Conservation (phyloP, 35 echinoderm and acorn worm species). For the Strongylocentrotus purpuratus region DNA sequence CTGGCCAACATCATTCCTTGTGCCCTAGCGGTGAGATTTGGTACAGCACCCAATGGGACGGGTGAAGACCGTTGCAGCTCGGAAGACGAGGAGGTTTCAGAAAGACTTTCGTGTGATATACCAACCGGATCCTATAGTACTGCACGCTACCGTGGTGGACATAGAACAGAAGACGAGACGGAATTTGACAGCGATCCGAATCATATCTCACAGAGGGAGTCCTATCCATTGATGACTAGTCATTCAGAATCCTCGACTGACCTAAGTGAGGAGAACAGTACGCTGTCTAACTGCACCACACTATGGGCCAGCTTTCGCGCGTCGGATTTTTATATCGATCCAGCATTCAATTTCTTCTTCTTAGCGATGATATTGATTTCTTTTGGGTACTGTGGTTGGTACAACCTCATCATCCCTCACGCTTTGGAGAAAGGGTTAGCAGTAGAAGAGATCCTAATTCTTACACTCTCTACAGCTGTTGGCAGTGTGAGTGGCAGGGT, state of each 20-base stretch:
- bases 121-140: neutral
- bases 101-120: neutral
- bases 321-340: neutral
- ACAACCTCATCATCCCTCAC: neutral
- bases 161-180: neutral
- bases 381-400: neutral
- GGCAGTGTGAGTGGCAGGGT: neutral
- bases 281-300: neutral
- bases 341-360: slow-evolving; percentile 11
- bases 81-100: neutral
- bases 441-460: neutral
- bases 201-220: neutral
- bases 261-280: neutral
- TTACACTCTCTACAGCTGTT: neutral
- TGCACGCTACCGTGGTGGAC: neutral
- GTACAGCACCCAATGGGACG: neutral
- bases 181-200: neutral
- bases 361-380: neutral
- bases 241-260: neutral
- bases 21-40: neutral
- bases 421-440: neutral
- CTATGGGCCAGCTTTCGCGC: neutral
- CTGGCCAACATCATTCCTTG: neutral
- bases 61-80: neutral
- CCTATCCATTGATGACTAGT: neutral